Evolutionary conservation across 2,113 vertebrate species (phyloP).

Genomic region (Protobothrops flavoviridis): DNA sequence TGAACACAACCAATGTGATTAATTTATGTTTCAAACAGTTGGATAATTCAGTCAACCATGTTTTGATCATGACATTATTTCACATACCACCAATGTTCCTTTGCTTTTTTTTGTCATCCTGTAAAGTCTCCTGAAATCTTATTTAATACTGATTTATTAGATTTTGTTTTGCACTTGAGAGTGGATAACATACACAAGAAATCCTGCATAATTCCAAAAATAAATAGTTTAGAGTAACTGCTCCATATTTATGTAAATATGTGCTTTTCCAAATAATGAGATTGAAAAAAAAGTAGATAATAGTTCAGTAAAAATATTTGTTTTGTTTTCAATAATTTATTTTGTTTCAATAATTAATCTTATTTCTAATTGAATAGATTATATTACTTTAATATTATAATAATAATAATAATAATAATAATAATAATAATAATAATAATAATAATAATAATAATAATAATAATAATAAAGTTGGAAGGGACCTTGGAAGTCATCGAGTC

Average conservation of each 20-base stretch:
- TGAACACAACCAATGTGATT: background rate
- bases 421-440: no score
- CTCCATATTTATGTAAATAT: background rate
- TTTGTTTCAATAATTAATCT: constrained; percentile 1
- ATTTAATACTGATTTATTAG: background rate
- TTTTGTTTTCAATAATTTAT: constrained; percentile 3
- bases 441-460: no score
- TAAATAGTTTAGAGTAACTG: background rate
- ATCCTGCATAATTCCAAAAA: background rate
- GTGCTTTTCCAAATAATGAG: background rate
- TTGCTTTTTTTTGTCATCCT: background rate
- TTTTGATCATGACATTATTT: background rate
- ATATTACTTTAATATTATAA: background rate
- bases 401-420: no score
- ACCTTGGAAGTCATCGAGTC: no score
- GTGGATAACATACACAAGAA: background rate
- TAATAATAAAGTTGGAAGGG: no score
- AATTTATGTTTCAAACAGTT: background rate
- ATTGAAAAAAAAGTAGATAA: background rate
- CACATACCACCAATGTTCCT: background rate
- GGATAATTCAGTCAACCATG: background rate
- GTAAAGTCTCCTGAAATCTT: background rate
- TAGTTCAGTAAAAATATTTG: background rate
- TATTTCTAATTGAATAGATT: background rate
- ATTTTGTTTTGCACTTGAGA: background rate